These are phyloP conservation scores for Jacana jacana DNA, from an alignment of 2,113 vertebrate species.

Conservation along the genomic window DNA sequence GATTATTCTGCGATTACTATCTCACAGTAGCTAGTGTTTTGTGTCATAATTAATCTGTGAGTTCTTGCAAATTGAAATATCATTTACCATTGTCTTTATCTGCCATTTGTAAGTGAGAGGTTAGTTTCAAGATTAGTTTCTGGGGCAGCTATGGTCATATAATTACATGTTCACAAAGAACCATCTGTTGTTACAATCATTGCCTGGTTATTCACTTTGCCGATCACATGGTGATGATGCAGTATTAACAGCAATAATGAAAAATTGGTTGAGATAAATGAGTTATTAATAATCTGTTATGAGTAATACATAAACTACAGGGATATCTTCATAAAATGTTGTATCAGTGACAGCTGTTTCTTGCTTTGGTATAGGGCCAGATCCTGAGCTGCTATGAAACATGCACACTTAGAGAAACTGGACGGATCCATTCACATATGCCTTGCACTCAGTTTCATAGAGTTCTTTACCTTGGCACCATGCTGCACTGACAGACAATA, in stretches of 20 bases:
- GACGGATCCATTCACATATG: background rate
- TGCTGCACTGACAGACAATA: background rate
- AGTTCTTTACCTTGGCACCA: background rate
- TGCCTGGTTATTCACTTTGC: slow-evolving; percentile 34
- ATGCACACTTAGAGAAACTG: background rate
- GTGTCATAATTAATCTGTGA: background rate
- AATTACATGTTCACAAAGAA: slow-evolving; percentile 48
- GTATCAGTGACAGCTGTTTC: background rate
- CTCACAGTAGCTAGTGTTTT: background rate
- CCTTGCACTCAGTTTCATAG: background rate
- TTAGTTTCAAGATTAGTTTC: slow-evolving; percentile 27
- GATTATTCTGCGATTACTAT: background rate
- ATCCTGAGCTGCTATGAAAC: background rate
- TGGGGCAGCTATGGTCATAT: background rate
- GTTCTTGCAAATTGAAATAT: background rate
- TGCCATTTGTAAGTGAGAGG: slow-evolving; percentile 9
- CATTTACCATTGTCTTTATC: background rate
- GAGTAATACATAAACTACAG: background rate
- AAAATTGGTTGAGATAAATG: slow-evolving; percentile 54
- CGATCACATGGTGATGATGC: slow-evolving; percentile 3
- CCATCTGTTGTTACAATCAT: slow-evolving; percentile 43
- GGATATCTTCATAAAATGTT: background rate
- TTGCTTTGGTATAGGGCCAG: background rate
- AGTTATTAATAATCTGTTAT: slow-evolving; percentile 42
- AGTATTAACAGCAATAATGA: slow-evolving; percentile 34